phyloP scores from a whole-genome alignment of 2,888 invertebrate genomes.

The Nematopogon swammerdamellus region DNA sequence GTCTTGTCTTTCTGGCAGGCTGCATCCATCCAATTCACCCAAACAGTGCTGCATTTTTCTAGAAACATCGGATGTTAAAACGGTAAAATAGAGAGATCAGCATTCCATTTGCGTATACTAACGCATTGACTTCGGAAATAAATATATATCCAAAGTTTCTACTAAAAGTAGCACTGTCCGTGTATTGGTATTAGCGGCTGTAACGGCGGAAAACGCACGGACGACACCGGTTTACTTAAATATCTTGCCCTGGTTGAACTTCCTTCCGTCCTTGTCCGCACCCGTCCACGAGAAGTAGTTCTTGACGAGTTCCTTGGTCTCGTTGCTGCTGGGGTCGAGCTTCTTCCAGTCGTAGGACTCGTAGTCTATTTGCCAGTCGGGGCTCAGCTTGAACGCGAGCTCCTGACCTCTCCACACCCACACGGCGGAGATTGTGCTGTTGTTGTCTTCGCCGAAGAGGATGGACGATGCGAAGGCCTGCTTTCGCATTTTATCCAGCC shows the following conservation, averaged over 20 bases:
- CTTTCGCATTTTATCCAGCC: slow-evolving; percentile 97
- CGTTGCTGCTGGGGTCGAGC: slow-evolving; percentile 73
- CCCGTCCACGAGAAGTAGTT: slow-evolving; percentile 93
- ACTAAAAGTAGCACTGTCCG: no score
- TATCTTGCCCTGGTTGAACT: slow-evolving; percentile 98
- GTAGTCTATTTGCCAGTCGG: slow-evolving; percentile 95
- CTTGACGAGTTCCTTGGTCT: slow-evolving; percentile 82
- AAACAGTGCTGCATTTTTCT: no score
- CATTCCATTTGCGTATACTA: no score
- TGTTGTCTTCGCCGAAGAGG: slow-evolving; percentile 89
- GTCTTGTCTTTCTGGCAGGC: no score
- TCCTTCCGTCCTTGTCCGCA: slow-evolving; percentile 79
- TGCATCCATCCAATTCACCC: no score
- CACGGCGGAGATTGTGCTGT: slow-evolving; percentile 91
- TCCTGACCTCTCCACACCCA: slow-evolving; percentile 99
- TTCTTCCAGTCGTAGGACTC: slow-evolving; percentile 96
- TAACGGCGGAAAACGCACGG: no score
- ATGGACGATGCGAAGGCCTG: slow-evolving; percentile 92
- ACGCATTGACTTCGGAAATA: no score
- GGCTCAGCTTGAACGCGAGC: slow-evolving; percentile 84
- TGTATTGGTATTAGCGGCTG: no score
- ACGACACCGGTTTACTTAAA: no score
- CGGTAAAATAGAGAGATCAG: no score
- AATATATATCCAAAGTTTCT: no score
- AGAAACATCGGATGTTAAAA: no score